A percentile compares a stretch with the other conserved stretches of the same genome.
Evolutionary conservation across 2,113 vertebrate species (phyloP).

Genomic region (Fregetta grallaria): DNA sequence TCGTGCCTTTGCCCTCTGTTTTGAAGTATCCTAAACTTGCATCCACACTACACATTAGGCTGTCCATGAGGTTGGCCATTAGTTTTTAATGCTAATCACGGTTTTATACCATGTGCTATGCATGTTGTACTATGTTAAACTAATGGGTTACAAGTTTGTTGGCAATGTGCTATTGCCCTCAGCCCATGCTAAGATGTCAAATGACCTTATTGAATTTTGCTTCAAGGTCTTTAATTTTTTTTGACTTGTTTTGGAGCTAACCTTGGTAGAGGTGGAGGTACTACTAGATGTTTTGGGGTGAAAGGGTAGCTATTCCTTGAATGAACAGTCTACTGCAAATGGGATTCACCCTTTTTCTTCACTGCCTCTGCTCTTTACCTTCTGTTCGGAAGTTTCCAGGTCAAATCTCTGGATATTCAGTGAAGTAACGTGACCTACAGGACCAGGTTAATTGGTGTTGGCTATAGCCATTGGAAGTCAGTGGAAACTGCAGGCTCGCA

Average conservation of each 20-base stretch:
- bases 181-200: not conserved
- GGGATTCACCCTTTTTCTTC: not conserved
- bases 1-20: not conserved
- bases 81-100: not conserved
- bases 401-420: not conserved
- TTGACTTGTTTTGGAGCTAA: not conserved
- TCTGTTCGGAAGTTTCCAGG: not conserved
- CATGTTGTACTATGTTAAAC: not conserved
- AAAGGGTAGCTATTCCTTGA: not conserved
- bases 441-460: not conserved
- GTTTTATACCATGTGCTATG: not conserved
- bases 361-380: not conserved
- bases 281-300: not conserved
- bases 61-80: not conserved
- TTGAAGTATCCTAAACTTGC: no score
- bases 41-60: accelerated
- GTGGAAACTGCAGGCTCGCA: not conserved
- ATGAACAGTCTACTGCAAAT: not conserved
- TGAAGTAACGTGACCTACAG: not conserved
- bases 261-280: not conserved
- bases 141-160: not conserved
- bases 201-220: not conserved
- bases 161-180: not conserved
- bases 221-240: not conserved
- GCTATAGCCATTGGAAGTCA: not conserved